Evolutionary conservation across 2,113 vertebrate species (phyloP), one percentile per base, ranked within the genome.

Genomic region (Pomatostomus ruficeps): DNA sequence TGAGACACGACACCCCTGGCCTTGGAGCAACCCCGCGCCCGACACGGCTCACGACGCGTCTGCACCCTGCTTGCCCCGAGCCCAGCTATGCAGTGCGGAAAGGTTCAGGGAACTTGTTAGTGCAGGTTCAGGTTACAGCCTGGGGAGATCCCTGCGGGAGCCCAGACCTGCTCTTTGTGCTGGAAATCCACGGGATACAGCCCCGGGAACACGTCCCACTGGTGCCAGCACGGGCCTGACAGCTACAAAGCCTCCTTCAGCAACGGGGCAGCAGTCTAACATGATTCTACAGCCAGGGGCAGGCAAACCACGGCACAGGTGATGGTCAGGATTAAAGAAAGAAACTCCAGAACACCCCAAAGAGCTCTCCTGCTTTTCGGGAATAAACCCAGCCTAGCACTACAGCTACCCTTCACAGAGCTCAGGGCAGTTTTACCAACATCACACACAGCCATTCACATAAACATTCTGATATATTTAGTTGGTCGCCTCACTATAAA

Each of bases 391-490:
- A 40, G 57, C 36, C 78, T 4, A 63, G 35, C 23, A 38, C 22
- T 57, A 54, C 5, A 67, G 24, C 28, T 67, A 24, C 36, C 33
- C 14, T 61, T 40, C 31, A 33, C 0, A 72, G 38, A 79, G 54
- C 54, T 65, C 49, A 24, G 46, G 31, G 3, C 25, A 89, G 22
- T 71, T 93, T 71, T 43, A 89, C 61, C 71, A 76, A 81, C 59
- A 74, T 18, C 72, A 72, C 28, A 26, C 0, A 1, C 23, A 88
- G 82, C 90, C 88, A 68, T 36, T 58, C n/a, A 90, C 93, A 83
- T n/a, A 89, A 96, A 79, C 62, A 93, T 82, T 75, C 78, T 35
- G 78, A 85, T 93, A 88, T 88, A 95, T 89, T 93, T 96, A 95
- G 89, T 43, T 54, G 35, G 49, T 54, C 43, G 2, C 42, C 75